These are phyloP conservation scores for Labrus mixtus DNA, from an alignment of 2,113 vertebrate species.

Conservation along the genomic window DNA sequence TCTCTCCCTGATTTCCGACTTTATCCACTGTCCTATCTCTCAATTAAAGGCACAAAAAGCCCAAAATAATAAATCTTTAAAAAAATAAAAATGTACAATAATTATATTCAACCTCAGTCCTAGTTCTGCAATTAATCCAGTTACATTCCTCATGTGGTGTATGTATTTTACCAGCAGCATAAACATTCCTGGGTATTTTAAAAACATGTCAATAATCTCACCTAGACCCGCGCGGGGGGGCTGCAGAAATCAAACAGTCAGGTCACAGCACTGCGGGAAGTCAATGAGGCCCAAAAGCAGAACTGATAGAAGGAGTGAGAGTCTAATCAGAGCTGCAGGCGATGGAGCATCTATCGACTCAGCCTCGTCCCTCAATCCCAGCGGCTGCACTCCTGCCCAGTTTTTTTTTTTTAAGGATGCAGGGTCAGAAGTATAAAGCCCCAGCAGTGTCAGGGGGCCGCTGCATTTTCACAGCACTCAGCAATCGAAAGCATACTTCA, in stretches of 20 bases:
- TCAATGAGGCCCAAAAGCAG: slow-evolving; percentile 44
- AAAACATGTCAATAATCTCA: not conserved
- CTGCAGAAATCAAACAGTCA: slow-evolving; percentile 37
- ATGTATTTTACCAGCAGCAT: not conserved
- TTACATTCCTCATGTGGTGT: no score
- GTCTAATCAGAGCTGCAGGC: slow-evolving; percentile 57
- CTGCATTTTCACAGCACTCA: slow-evolving; percentile 4
- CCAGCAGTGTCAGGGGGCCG: slow-evolving; percentile 12
- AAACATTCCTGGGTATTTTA: not conserved
- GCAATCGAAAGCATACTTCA: slow-evolving; percentile 9
- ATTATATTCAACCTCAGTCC: not conserved
- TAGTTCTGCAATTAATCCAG: not conserved
- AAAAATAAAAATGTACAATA: no score
- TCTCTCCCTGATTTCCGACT: no score
- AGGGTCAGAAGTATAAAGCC: slow-evolving; percentile 35
- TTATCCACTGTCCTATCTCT: no score
- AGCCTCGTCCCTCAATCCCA: slow-evolving; percentile 47
- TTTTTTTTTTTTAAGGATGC: slow-evolving; percentile 45
- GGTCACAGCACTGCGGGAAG: slow-evolving; percentile 35
- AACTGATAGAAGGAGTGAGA: slow-evolving; percentile 37
- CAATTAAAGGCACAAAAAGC: no score
- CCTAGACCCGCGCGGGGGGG: not conserved
- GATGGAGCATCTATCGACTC: slow-evolving; percentile 62
- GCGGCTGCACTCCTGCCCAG: slow-evolving; percentile 1
- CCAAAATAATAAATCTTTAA: no score